Percentiles rank a stretch among this genome's conserved stretches.
These are phyloP conservation scores for Brotula barbata DNA, from an alignment of 2,797 vertebrate genomes.

Conservation along the genomic window DNA sequence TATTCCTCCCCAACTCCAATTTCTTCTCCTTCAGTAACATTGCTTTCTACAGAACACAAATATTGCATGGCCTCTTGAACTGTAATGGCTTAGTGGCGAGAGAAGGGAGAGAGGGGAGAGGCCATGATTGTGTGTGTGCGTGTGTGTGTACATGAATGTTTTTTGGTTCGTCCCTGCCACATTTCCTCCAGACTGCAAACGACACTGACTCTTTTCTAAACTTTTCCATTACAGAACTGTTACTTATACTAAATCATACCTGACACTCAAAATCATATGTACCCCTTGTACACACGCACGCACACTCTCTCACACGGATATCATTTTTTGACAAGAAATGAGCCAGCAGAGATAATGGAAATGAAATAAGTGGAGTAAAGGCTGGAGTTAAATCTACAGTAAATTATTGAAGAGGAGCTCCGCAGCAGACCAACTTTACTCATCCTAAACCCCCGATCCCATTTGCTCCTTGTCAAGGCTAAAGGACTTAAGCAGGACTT, in stretches of 20 bases:
- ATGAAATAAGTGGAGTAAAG: slow-evolving; percentile 37
- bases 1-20: slow-evolving; percentile 24
- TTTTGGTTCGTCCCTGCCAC: neutral
- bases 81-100: slow-evolving; percentile 47
- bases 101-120: neutral
- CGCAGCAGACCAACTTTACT: slow-evolving; percentile 54
- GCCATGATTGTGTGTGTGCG: neutral
- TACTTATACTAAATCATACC: slow-evolving; percentile 30
- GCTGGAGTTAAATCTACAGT: slow-evolving; percentile 61
- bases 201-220: slow-evolving; percentile 38
- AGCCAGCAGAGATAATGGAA: slow-evolving; percentile 34
- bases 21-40: slow-evolving; percentile 36
- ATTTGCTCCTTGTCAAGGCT: slow-evolving; percentile 57
- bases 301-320: slow-evolving; percentile 9
- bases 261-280: slow-evolving; percentile 29
- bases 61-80: slow-evolving; percentile 31
- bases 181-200: slow-evolving; percentile 24
- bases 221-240: slow-evolving; percentile 45
- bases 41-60: slow-evolving; percentile 35
- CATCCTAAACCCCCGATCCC: slow-evolving; percentile 53
- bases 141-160: slow-evolving; percentile 1
- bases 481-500: slow-evolving; percentile 59
- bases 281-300: slow-evolving; percentile 13
- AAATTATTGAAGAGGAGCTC: slow-evolving; percentile 67
- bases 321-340: slow-evolving; percentile 20